Base-by-base conservation (phyloP, 1,140 invertebrate species). In the Bathynomus jamesi region DNA sequence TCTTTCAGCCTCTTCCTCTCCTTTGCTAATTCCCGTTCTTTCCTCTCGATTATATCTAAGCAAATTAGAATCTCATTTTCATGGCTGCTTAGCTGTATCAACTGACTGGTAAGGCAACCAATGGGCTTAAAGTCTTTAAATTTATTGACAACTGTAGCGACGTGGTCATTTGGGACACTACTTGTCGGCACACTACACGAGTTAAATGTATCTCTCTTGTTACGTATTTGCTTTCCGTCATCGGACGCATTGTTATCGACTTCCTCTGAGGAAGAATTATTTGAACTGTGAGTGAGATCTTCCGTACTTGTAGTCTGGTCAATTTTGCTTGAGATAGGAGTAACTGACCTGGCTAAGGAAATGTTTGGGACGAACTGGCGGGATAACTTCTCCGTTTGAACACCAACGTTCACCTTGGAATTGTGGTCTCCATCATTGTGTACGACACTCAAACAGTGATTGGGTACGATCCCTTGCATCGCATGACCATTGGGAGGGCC, bases 261-360 rank as follows among this genome's bases (percentile, higher is more conserved):
- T 53, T 53, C 40, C 13, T 17, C 40, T 53, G 40, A 21, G 21
- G 40, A 21, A 3, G 40, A 53, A 3, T 40, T 11, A 2, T 53
- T 2, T 21, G 5, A 21, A 53, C 21, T 53, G 2, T 17, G 21
- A 13, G 40, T 30, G 29, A 75, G 29, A 61, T 75, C 73, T 10
- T 71, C 69, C 27, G 73, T 75, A 40, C 65, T 75, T n/a, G 73
- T 75, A 61, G 63, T 65, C 62, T 75, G 69, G 40, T 75, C 73
- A 24, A 68, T 61, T 61, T 68, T 71, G 29, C 28, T 61, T n/a
- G 31, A 40, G 29, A 75, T 27, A 24, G 73, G 73, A n/a, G 73
- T 75, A 24, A 75, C 73, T 64, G 65, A 67, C 61, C 73, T 60
- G 7, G 73, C 73, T 27, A 75, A 28, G 30, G 40, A 71, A 24